Evolutionary conservation across 2,797 vertebrate species (phyloP).

Genomic region (Euthynnus affinis): DNA sequence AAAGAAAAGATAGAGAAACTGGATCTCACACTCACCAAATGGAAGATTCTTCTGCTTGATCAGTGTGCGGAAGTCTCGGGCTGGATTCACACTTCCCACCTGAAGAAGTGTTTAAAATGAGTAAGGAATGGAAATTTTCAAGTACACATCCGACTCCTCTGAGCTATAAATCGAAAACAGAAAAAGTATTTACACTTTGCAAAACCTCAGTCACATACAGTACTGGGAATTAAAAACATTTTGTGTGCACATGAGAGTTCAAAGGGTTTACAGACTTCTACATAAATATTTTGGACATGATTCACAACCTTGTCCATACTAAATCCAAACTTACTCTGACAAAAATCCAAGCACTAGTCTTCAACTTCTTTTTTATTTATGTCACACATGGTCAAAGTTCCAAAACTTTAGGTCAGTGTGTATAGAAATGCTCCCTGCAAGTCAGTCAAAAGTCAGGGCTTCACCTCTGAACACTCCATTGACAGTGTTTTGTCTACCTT

Average conservation of each 20-base stretch:
- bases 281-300: background rate
- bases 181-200: background rate
- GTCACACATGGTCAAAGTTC: too few species aligned
- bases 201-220: background rate
- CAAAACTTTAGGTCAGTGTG: too few species aligned
- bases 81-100: conserved; percentile 95
- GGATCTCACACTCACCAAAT: conserved; percentile 91
- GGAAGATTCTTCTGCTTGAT: conserved; percentile 88
- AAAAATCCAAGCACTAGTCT: conserved; percentile 93
- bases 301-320: background rate
- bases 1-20: background rate
- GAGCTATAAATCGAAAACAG: conserved; percentile 74
- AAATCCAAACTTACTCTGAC: conserved; percentile 88
- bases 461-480: too few species aligned
- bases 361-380: conserved; percentile 90
- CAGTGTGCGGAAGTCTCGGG: conserved; percentile 89
- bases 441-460: background rate
- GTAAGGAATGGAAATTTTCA: conserved; percentile 20
- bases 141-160: conserved; percentile 79
- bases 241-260: background rate
- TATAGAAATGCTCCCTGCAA: conserved; percentile 82
- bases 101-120: conserved; percentile 72
- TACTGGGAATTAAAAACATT: background rate
- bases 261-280: background rate
- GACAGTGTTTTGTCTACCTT: fast-evolving